Conservation (phyloP, 2,888 invertebrate species). For the Eilema sororculum region DNA sequence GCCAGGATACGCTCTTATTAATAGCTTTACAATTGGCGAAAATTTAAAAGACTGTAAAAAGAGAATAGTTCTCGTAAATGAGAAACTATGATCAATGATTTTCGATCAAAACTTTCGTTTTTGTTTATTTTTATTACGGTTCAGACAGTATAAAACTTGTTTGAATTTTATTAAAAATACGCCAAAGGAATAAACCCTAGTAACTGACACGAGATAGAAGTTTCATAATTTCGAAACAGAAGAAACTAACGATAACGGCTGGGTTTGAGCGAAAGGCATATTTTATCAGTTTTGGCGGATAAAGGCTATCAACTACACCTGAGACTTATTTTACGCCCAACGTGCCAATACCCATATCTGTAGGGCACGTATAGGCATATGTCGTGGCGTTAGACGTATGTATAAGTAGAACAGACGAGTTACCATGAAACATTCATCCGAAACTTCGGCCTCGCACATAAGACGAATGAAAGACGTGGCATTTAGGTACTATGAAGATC, state of each 20-base stretch:
- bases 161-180: conserved; percentile 20
- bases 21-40: too few species aligned
- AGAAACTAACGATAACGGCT: conserved; percentile 67
- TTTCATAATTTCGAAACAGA: conserved; percentile 64
- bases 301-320: conserved; percentile 84
- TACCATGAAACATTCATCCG: background rate
- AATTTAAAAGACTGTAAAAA: too few species aligned
- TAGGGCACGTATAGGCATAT: conserved; percentile 46
- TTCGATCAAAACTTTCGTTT: too few species aligned
- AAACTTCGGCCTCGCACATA: background rate
- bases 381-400: conserved; percentile 12
- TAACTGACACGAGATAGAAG: conserved; percentile 44
- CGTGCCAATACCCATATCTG: conserved; percentile 77
- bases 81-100: too few species aligned
- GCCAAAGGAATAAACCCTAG: conserved; percentile 26
- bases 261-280: conserved; percentile 71
- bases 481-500: too few species aligned
- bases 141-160: conserved; percentile 6
- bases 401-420: background rate
- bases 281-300: conserved; percentile 84
- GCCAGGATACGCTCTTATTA: too few species aligned
- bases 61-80: too few species aligned
- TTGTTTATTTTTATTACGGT: background rate
- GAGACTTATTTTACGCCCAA: conserved; percentile 83
- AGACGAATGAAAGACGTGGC: background rate